Conservation (phyloP, 1,140 invertebrate genomes). For the Aphelinus certus region DNA sequence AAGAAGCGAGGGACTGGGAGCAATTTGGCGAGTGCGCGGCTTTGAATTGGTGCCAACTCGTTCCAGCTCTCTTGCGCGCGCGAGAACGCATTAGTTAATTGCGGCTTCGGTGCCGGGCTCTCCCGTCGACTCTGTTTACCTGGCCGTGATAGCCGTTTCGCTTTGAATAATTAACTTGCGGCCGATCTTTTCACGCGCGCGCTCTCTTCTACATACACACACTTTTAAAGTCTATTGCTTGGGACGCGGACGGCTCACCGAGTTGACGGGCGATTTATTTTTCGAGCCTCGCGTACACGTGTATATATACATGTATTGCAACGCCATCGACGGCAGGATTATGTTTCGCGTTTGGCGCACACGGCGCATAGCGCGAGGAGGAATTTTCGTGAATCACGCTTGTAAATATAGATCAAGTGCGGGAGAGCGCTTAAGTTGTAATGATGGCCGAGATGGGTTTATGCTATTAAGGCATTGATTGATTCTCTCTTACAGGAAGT, state of each 20-base stretch:
- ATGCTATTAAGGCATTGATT: conserved; percentile 20
- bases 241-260: too few species aligned
- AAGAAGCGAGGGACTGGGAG: conserved; percentile 45
- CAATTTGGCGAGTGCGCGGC: conserved; percentile 56
- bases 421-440: neutral
- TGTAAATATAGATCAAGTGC: conserved; percentile 5
- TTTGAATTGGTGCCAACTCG: conserved; percentile 61
- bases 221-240: neutral
- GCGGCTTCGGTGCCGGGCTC: conserved; percentile 28
- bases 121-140: neutral
- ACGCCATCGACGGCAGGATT: too few species aligned
- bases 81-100: conserved; percentile 55
- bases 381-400: neutral
- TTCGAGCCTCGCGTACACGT: too few species aligned
- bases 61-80: conserved; percentile 42
- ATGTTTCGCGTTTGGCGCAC: too few species aligned
- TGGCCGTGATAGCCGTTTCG: neutral
- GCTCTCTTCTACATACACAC: neutral
- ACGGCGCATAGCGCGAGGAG: too few species aligned
- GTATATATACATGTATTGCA: too few species aligned
- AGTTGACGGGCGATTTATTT: too few species aligned
- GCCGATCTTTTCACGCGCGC: too few species aligned
- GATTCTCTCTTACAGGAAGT: conserved; percentile 24
- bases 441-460: neutral
- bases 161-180: too few species aligned